Conservation (phyloP, 2,888 invertebrate genomes). For the Folsomia manolachei region DNA sequence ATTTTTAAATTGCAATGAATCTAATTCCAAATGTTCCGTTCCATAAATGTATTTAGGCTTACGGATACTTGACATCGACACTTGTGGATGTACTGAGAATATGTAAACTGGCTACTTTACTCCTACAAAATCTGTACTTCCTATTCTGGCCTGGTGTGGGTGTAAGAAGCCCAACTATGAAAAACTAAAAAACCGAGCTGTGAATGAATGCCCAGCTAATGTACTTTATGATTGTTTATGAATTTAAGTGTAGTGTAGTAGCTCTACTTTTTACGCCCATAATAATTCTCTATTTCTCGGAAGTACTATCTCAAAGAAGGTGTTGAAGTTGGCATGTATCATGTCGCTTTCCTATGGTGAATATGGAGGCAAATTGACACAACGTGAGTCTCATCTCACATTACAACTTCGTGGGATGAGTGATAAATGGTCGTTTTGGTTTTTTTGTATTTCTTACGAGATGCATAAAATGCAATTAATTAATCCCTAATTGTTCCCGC, state of each 20-base stretch:
- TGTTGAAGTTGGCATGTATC: too few relatives aligned
- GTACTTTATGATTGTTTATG: neutral
- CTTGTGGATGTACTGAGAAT: neutral
- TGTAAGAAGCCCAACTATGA: too few relatives aligned
- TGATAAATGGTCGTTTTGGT: neutral
- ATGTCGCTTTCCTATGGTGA: neutral
- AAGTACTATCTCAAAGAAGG: neutral
- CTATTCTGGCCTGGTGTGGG: neutral
- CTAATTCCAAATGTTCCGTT: neutral
- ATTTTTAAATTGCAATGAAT: conserved; percentile 2
- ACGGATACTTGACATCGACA: neutral
- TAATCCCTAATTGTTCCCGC: neutral
- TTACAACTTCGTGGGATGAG: too few relatives aligned
- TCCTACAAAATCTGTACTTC: neutral
- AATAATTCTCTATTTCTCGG: neutral
- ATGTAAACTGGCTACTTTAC: neutral
- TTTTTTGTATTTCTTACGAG: neutral
- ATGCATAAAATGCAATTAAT: neutral
- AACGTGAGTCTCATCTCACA: neutral
- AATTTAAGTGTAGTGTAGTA: neutral
- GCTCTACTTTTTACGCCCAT: neutral
- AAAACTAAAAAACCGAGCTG: too few relatives aligned
- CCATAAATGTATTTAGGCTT: neutral
- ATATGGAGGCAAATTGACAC: conserved; percentile 4
- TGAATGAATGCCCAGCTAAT: neutral